phyloP scores from a whole-genome alignment of 2,113 vertebrate genomes.

The Speoplatyrhinus poulsoni region DNA sequence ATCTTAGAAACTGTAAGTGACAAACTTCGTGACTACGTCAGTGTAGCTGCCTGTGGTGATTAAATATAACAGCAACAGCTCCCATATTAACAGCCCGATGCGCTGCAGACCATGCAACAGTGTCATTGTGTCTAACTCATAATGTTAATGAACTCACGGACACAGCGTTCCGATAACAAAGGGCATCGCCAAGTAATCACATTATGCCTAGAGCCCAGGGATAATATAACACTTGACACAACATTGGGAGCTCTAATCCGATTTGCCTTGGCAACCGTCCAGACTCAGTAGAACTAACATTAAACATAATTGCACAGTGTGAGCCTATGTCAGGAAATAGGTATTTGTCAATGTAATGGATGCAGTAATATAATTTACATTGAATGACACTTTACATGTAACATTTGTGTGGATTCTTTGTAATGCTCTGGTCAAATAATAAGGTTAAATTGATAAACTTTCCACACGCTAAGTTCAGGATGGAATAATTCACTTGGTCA shows the following conservation, averaged over 20 bases:
- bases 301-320: conserved; percentile 49
- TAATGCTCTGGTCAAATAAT: too few relatives aligned
- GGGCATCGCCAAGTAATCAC: conserved; percentile 73
- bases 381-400: neutral
- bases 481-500: neutral
- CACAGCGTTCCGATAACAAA: conserved; percentile 60
- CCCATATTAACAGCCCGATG: neutral
- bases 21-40: neutral
- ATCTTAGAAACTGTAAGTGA: too few relatives aligned
- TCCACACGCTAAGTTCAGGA: too few relatives aligned
- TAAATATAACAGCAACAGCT: conserved; percentile 22
- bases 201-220: conserved; percentile 67
- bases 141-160: conserved; percentile 73
- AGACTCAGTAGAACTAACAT: conserved; percentile 40
- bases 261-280: conserved; percentile 67
- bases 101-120: neutral
- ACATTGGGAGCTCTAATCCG: conserved; percentile 70
- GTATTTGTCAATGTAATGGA: conserved; percentile 30
- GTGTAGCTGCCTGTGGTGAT: neutral
- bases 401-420: too few relatives aligned
- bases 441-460: too few relatives aligned
- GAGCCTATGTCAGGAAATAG: conserved; percentile 39
- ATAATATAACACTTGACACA: conserved; percentile 70
- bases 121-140: conserved; percentile 51
- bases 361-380: conserved; percentile 6